These are phyloP conservation scores for Toxostoma redivivum DNA, from an alignment of 2,113 vertebrate genomes.

Conservation along the genomic window DNA sequence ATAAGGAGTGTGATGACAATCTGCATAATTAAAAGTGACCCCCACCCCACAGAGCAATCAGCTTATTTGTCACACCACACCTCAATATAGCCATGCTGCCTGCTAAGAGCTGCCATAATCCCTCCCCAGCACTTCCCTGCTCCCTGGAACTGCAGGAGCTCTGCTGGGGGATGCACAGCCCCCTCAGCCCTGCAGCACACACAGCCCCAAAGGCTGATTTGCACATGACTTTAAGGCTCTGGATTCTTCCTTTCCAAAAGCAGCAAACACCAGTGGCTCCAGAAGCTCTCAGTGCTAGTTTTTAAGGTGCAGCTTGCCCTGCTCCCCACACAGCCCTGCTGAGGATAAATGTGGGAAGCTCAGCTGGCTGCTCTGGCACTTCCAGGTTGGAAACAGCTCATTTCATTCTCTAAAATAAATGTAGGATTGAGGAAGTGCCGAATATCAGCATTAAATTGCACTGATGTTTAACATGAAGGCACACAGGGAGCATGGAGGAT, in stretches of 20 bases:
- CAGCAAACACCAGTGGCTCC: neutral
- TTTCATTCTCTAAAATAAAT: neutral
- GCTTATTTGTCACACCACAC: neutral
- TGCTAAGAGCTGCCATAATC: neutral
- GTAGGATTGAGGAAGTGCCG: neutral
- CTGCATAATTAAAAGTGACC: neutral
- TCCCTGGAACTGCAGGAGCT: neutral
- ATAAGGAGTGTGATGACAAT: neutral
- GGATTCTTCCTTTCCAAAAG: neutral
- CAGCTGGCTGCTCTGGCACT: neutral
- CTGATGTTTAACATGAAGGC: neutral
- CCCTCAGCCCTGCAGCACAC: neutral
- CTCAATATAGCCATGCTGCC: neutral
- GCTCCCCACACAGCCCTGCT: neutral
- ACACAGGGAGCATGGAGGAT: accelerated
- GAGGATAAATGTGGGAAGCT: neutral
- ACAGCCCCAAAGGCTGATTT: neutral
- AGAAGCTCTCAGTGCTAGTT: neutral
- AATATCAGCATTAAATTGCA: neutral
- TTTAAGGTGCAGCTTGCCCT: neutral
- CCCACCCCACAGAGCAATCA: neutral
- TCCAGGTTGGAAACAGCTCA: neutral
- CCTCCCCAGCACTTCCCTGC: neutral
- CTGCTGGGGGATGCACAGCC: neutral
- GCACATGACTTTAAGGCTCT: neutral